phyloP scores from a whole-genome alignment of 2,888 invertebrate genomes.

The Platypus cylindrus region DNA sequence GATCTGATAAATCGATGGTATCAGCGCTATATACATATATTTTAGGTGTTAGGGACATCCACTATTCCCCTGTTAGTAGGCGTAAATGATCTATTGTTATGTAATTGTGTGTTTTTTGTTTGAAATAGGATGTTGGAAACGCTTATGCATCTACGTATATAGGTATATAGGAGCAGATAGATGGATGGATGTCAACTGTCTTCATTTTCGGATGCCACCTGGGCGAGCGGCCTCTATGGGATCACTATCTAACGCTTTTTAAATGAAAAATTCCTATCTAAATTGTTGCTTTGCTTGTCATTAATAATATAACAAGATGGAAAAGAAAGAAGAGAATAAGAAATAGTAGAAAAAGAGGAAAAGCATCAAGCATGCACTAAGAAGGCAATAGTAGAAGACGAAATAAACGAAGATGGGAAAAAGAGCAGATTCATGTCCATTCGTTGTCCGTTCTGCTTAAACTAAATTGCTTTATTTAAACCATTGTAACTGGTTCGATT shows the following conservation, averaged over 20 bases:
- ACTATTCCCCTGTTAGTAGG: conserved; percentile 36
- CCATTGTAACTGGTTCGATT: too few relatives aligned
- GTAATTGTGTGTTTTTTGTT: conserved; percentile 37
- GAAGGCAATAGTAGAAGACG: too few relatives aligned
- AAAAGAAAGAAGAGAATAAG: too few relatives aligned
- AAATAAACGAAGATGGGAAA: too few relatives aligned
- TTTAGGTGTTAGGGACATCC: conserved; percentile 35
- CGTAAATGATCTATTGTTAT: conserved; percentile 36
- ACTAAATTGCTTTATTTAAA: conserved; percentile 8
- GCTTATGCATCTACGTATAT: too few relatives aligned
- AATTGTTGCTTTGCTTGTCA: conserved; percentile 16
- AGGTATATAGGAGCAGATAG: too few relatives aligned
- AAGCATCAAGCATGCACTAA: too few relatives aligned
- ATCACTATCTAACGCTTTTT: conserved; percentile 19
- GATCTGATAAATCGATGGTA: conserved; percentile 26
- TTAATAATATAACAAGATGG: conserved; percentile 15
- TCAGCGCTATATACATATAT: conserved; percentile 23
- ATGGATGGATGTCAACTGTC: conserved; percentile 35
- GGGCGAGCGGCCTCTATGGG: conserved; percentile 22
- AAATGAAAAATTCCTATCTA: conserved; percentile 21
- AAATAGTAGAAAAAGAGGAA: too few relatives aligned
- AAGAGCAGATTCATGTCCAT: too few relatives aligned
- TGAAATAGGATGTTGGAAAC: conserved; percentile 34
- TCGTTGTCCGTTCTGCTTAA: conserved; percentile 7
- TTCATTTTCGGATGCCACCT: conserved; percentile 32